Conservation (phyloP, 2,113 vertebrate genomes). For the Psittacula cyanocephala region DNA sequence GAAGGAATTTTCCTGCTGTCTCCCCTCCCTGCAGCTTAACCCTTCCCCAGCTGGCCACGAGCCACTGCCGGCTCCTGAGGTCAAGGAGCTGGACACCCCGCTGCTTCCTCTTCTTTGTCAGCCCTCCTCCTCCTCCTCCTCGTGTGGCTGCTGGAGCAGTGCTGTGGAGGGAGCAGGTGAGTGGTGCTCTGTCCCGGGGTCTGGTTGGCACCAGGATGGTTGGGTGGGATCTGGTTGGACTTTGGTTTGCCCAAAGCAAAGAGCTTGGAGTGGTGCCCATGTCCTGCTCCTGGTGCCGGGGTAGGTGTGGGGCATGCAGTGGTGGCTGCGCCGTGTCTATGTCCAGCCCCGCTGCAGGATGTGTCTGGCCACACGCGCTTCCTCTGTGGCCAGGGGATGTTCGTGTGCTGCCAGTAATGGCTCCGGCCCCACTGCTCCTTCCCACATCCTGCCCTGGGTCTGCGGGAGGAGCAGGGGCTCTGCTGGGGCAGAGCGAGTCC, state of each 20-base stretch:
- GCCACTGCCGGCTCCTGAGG: background rate
- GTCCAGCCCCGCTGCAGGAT: background rate
- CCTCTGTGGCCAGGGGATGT: rapidly evolving
- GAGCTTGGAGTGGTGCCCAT: rapidly evolving
- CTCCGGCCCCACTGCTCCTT: background rate
- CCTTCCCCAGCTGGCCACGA: background rate
- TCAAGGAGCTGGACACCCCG: background rate
- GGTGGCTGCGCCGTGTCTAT: rapidly evolving
- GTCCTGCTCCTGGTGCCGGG: background rate
- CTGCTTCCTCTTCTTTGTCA: background rate
- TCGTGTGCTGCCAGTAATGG: rapidly evolving
- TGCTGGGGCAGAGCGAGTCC: background rate
- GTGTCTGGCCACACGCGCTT: background rate
- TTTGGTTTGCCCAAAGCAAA: rapidly evolving
- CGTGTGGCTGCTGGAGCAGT: background rate
- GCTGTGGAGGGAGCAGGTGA: background rate
- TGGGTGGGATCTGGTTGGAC: background rate
- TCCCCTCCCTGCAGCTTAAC: slow-evolving; percentile 37
- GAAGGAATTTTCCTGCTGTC: slow-evolving; percentile 54
- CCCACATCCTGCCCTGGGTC: rapidly evolving
- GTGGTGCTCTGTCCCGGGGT: rapidly evolving
- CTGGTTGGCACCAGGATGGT: rapidly evolving
- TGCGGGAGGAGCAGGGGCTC: rapidly evolving
- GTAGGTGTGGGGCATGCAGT: rapidly evolving
- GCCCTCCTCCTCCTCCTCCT: background rate